phyloP scores from a whole-genome alignment of 2,888 invertebrate genomes.

The Drosophila sordidula region DNA sequence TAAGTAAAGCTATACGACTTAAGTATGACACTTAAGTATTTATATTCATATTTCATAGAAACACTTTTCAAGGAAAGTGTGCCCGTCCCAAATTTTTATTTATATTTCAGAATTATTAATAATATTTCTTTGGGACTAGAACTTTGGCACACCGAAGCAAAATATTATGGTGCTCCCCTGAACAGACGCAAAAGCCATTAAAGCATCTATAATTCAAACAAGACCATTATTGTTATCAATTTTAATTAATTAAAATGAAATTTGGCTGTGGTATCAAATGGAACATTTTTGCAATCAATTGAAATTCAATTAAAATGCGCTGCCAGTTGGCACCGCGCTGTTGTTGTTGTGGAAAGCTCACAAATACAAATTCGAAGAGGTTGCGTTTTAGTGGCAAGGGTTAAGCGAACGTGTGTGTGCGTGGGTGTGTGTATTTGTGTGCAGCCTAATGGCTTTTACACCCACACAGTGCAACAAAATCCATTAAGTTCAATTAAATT shows the following conservation, averaged over 20 bases:
- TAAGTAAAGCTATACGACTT: no score
- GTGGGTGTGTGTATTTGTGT: slow-evolving; percentile 11
- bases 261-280: slow-evolving; percentile 60
- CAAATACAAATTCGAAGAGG: slow-evolving; percentile 37
- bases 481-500: slow-evolving; percentile 77
- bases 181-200: slow-evolving; percentile 25
- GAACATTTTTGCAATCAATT: slow-evolving; percentile 76
- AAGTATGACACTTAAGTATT: no score
- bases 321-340: slow-evolving; percentile 43
- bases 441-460: slow-evolving; percentile 58
- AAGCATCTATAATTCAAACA: slow-evolving; percentile 25
- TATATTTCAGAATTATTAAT: no score
- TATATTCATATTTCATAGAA: no score
- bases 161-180: not conserved
- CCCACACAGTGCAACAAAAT: slow-evolving; percentile 45
- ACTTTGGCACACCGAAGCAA: not conserved
- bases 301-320: slow-evolving; percentile 78
- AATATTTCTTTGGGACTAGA: not conserved
- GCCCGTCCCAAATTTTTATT: no score
- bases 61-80: no score
- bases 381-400: slow-evolving; percentile 39
- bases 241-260: slow-evolving; percentile 77
- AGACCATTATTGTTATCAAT: slow-evolving; percentile 67
- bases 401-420: slow-evolving; percentile 19
- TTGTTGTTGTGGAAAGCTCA: slow-evolving; percentile 17